Evolutionary conservation across 2,113 vertebrate species (phyloP).

Genomic region (Muscicapa adusta): DNA sequence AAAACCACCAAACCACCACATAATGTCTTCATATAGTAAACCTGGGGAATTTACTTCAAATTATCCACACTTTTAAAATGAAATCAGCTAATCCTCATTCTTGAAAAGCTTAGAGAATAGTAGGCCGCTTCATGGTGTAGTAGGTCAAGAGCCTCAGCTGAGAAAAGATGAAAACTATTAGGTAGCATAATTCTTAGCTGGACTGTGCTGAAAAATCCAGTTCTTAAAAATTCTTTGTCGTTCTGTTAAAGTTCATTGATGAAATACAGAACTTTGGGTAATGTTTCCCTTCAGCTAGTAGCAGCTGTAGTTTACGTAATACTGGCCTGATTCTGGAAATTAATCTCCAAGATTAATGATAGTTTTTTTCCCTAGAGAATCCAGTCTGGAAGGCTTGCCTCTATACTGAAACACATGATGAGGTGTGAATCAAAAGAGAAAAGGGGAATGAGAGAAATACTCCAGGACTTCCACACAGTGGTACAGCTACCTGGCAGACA

Average conservation of each 20-base stretch:
- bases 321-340: neutral
- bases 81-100: neutral
- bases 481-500: neutral
- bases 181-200: neutral
- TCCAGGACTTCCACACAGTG: fast-evolving
- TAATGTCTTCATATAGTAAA: neutral
- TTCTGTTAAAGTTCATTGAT: neutral
- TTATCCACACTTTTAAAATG: neutral
- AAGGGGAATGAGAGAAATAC: neutral
- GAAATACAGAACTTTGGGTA: neutral
- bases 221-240: neutral
- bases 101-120: neutral
- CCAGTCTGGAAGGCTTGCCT: neutral
- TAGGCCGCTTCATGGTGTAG: neutral
- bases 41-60: neutral
- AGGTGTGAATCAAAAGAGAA: neutral
- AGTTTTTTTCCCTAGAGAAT: neutral
- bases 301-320: neutral
- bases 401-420: neutral
- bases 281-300: neutral
- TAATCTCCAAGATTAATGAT: neutral
- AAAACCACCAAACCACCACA: neutral
- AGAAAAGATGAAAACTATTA: neutral
- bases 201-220: neutral
- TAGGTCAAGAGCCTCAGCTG: neutral